Conservation (phyloP, 2,113 vertebrate species). For the Phrynosoma blainvillii region DNA sequence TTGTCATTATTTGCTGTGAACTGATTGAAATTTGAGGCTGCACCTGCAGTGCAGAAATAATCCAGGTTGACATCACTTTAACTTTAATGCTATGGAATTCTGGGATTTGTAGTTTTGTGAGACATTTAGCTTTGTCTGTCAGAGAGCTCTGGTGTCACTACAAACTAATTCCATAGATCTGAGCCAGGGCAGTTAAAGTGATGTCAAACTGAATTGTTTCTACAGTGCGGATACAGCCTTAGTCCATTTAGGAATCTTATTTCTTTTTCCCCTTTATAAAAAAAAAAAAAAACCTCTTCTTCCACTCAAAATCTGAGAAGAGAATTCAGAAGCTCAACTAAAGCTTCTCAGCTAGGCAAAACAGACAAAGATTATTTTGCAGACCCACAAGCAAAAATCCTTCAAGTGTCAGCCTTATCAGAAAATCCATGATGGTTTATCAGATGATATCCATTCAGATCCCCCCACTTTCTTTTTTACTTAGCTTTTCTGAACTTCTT, state of each 20-base stretch:
- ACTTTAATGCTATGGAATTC: too few species aligned
- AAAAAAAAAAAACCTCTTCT: not conserved
- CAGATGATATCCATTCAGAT: conserved; percentile 57
- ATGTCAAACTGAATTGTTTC: conserved; percentile 38
- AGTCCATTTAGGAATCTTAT: too few species aligned
- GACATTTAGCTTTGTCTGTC: too few species aligned
- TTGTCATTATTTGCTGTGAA: not conserved
- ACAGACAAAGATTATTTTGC: conserved; percentile 34
- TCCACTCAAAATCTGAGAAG: conserved; percentile 35
- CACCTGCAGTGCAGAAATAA: too few species aligned
- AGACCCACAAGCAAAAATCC: conserved; percentile 51
- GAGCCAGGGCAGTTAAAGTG: too few species aligned
- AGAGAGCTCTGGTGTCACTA: too few species aligned
- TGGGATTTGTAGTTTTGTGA: too few species aligned
- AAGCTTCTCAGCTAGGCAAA: not conserved
- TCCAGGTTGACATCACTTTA: too few species aligned
- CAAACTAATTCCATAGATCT: too few species aligned
- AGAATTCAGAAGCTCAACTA: conserved; percentile 36
- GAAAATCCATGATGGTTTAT: conserved; percentile 57
- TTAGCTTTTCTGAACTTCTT: conserved; percentile 59
- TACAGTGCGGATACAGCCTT: too few species aligned
- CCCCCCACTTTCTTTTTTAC: conserved; percentile 17
- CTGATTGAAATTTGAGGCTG: not conserved
- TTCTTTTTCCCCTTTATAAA: too few species aligned
- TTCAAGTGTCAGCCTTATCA: conserved; percentile 57